Evolutionary conservation across 2,888 invertebrate genomes (phyloP), one percentile per base, ranked within the genome.

Genomic region (Cataglyphis rosenhaueri): DNA sequence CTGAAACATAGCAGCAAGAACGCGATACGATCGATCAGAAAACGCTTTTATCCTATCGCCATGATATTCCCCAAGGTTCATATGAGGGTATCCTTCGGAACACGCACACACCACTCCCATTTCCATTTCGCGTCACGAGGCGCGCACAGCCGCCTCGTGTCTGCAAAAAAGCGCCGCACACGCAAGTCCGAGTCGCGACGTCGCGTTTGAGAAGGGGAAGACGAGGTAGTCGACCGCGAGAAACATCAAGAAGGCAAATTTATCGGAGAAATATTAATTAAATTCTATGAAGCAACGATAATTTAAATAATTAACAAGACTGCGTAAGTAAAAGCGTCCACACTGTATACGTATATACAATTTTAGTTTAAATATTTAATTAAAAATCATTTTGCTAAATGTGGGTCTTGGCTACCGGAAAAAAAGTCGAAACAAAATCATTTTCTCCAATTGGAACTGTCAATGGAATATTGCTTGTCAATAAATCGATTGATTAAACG

Each of bases 131-230:
- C 61, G 78, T 68, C 44, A 48, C 48, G 82, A 48, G 52, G 84
- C 52, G 41, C 59, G 86, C 88, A 87, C 85, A 87, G 89, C 87
- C 89, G 88, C 86, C 48, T 48, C 70, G 59, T 66, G 90, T 90
- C 91, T 88, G 82, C 83, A 89, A 91, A 89, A 90, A 91, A 85
- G 75, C 59, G 79, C 87, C 91, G 89, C 91, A 89, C 91, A 91
- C 91, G 92, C 92, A 88, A 89, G 89, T 88, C 86, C 85, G 65
- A 84, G 83, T 65, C 66, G 41, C 62, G 88, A 84, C 82, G 82
- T 84, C 81, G 81, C 64, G 61, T 48, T 70, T 83, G 81, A 55
- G 68, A 74, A 76, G 79, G 64, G 61, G 35, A 70, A 38, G 68
- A 82, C 75, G 70, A 81, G 66, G 68, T 74, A 59, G 78, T 88